Percentiles rank a stretch among this genome's conserved stretches.
phyloP scores from a whole-genome alignment of 2,113 vertebrate genomes.

The Lepus europaeus region DNA sequence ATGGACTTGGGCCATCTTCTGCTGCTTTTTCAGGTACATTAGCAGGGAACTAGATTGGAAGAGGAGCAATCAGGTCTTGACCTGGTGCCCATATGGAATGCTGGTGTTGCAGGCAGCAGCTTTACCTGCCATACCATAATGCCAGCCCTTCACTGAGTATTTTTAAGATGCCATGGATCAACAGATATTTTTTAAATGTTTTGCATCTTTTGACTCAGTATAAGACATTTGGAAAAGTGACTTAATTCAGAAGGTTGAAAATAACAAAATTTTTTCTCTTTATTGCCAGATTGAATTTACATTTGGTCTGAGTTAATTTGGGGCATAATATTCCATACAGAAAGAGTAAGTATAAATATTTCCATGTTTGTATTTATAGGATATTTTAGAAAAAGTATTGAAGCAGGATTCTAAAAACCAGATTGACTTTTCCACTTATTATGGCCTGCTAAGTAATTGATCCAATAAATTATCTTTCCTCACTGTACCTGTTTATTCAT shows the following conservation, averaged over 20 bases:
- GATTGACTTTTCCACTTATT: background rate
- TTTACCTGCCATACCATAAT: too few species aligned
- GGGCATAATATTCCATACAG: background rate
- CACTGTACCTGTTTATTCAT: slow-evolving; percentile 3
- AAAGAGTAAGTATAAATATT: background rate
- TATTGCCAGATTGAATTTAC: slow-evolving; percentile 19
- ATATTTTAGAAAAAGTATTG: background rate
- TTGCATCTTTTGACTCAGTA: background rate
- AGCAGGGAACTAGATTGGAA: too few species aligned
- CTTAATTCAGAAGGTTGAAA: background rate
- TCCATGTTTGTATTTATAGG: background rate
- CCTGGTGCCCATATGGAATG: too few species aligned
- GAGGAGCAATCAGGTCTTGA: too few species aligned
- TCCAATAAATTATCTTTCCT: background rate
- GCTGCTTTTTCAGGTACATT: too few species aligned
- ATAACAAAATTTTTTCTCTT: background rate
- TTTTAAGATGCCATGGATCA: background rate
- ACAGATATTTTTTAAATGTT: background rate
- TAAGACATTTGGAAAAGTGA: slow-evolving; percentile 9
- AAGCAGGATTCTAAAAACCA: background rate
- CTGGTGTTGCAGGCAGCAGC: too few species aligned
- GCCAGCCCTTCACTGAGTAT: too few species aligned
- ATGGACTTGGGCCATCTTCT: too few species aligned
- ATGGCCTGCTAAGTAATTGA: too few species aligned
- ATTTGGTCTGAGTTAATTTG: slow-evolving; percentile 21